phyloP scores from a whole-genome alignment of 2,888 invertebrate genomes.

The Melanotus villosus region DNA sequence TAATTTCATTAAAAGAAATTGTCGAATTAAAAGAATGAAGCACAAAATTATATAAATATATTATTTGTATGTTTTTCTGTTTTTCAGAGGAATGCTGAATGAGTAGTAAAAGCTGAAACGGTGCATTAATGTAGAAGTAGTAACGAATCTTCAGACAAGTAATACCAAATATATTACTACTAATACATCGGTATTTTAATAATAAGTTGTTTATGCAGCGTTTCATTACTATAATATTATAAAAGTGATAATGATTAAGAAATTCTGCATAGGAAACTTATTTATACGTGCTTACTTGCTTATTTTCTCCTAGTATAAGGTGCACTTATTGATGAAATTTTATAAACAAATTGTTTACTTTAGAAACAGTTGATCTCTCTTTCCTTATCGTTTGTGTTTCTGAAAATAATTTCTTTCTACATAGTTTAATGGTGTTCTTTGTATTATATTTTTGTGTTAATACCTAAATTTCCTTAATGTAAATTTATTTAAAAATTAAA shows the following conservation, averaged over 20 bases:
- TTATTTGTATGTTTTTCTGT: too few relatives aligned
- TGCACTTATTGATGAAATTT: constrained; percentile 58
- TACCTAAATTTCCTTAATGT: too few relatives aligned
- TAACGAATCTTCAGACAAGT: constrained; percentile 46
- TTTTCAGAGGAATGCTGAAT: constrained; percentile 56
- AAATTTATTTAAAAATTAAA: too few relatives aligned
- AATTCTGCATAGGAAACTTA: constrained; percentile 34
- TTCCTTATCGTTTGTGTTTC: too few relatives aligned
- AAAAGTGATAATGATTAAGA: constrained; percentile 12
- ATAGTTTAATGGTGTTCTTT: too few relatives aligned
- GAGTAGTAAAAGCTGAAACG: constrained; percentile 42
- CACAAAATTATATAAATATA: too few relatives aligned
- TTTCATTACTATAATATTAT: constrained; percentile 7
- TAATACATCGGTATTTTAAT: constrained; percentile 59
- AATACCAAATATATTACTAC: constrained; percentile 66
- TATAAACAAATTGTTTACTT: constrained; percentile 38
- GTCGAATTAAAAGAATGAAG: too few relatives aligned
- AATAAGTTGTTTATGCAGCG: constrained; percentile 32
- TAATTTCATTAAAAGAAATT: too few relatives aligned
- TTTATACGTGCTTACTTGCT: constrained; percentile 60
- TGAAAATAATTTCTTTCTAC: too few relatives aligned
- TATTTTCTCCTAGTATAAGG: constrained; percentile 63
- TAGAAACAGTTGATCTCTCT: neutral
- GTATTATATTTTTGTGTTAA: too few relatives aligned
- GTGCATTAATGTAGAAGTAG: constrained; percentile 49